Evolutionary conservation across 2,113 vertebrate species (phyloP).

Genomic region (Xenus cinereus): DNA sequence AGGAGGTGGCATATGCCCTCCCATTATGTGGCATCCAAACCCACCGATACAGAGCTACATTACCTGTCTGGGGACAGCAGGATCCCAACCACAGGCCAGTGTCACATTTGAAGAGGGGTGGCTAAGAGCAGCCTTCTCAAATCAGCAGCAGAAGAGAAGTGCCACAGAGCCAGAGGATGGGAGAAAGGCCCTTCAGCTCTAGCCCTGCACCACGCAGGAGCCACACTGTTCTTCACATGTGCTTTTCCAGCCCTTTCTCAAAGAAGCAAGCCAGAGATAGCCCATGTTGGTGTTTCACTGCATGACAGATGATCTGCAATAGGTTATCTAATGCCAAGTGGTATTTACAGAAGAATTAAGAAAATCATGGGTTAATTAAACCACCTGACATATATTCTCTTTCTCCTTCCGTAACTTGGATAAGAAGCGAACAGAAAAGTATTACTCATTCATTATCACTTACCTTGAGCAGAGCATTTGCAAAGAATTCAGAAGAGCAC

Average conservation of each 20-base stretch:
- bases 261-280: neutral
- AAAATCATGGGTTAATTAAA: neutral
- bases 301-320: neutral
- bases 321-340: neutral
- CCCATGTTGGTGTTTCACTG: neutral
- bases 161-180: too few species aligned
- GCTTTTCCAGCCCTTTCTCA: neutral
- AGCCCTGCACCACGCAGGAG: neutral
- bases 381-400: neutral
- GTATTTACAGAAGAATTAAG: neutral
- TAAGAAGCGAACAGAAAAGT: neutral
- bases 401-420: neutral
- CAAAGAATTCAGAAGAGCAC: neutral
- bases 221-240: fast-evolving
- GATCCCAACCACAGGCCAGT: neutral
- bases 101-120: neutral
- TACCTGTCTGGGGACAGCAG: neutral
- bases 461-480: neutral
- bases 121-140: neutral
- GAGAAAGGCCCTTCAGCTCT: neutral
- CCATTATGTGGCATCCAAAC: neutral
- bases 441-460: neutral
- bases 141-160: neutral
- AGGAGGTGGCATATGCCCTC: neutral
- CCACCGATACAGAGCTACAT: fast-evolving